phyloP scores from a whole-genome alignment of 2,113 vertebrate genomes.

The Neodontobutis hainanensis region DNA sequence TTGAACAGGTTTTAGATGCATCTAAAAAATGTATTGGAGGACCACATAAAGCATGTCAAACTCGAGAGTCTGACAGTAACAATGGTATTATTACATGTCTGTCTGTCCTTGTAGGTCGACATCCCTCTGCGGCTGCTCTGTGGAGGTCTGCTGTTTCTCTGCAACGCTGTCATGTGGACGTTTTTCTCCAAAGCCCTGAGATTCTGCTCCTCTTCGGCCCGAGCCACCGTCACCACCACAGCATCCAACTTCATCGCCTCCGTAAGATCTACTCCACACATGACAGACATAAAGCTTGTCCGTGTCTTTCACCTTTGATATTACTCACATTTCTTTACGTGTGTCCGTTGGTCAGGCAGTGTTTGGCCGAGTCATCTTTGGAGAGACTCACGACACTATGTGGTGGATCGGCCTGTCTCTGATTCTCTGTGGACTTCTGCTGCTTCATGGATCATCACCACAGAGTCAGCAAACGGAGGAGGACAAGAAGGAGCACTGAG shows the following conservation, averaged over 20 bases:
- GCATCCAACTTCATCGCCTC: slow-evolving; percentile 92
- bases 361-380: slow-evolving; percentile 86
- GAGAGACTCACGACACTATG: slow-evolving; percentile 82
- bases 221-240: slow-evolving; percentile 86
- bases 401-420: slow-evolving; percentile 91
- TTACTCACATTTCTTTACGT: not conserved
- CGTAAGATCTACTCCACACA: slow-evolving; percentile 71
- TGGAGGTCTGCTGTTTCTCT: slow-evolving; percentile 76
- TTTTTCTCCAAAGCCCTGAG: slow-evolving; percentile 91
- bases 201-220: slow-evolving; percentile 86
- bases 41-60: no score
- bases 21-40: no score
- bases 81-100: not conserved
- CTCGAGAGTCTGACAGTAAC: not conserved
- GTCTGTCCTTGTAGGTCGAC: slow-evolving; percentile 75
- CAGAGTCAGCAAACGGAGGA: slow-evolving; percentile 13
- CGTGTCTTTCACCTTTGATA: no score
- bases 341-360: slow-evolving; percentile 78
- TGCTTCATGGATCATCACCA: slow-evolving; percentile 80
- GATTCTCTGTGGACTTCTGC: slow-evolving; percentile 83
- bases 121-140: slow-evolving; percentile 78
- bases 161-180: slow-evolving; percentile 91
- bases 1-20: no score
- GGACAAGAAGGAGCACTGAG: slow-evolving; percentile 70
- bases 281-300: not conserved